Evolutionary conservation across 1,140 invertebrate species (phyloP).

Genomic region (Drosophila kanapiae): DNA sequence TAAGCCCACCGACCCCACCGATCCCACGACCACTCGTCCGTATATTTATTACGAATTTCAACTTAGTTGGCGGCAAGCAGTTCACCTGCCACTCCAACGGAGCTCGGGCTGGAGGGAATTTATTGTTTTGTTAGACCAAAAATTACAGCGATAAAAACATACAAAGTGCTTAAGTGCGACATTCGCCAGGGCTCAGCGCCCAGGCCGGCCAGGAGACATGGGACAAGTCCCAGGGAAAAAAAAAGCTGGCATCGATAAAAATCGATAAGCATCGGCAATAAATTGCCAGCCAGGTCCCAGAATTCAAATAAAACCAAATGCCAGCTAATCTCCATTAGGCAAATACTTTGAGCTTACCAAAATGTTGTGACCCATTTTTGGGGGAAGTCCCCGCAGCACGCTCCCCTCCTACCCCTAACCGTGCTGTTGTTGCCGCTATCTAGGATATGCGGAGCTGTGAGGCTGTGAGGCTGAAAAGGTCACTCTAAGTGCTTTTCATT

Average conservation of each 20-base stretch:
- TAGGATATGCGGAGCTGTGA: neutral
- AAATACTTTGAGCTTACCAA: slow-evolving; percentile 60
- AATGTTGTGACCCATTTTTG: slow-evolving; percentile 56
- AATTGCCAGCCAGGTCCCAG: slow-evolving; percentile 49
- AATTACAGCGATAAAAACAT: slow-evolving; percentile 62
- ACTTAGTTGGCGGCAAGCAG: slow-evolving; percentile 27
- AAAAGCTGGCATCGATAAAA: slow-evolving; percentile 51
- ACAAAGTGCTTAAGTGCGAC: slow-evolving; percentile 61
- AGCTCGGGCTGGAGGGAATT: slow-evolving; percentile 24
- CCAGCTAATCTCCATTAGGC: slow-evolving; percentile 67
- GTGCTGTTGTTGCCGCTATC: slow-evolving; percentile 28
- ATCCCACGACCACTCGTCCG: neutral
- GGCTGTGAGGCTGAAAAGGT: slow-evolving; percentile 33
- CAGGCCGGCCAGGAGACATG: slow-evolving; percentile 2
- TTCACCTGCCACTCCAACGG: slow-evolving; percentile 40
- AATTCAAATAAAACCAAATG: slow-evolving; percentile 68
- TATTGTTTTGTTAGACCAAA: slow-evolving; percentile 66
- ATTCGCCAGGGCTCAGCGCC: slow-evolving; percentile 19
- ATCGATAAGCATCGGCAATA: slow-evolving; percentile 68
- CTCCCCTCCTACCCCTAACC: neutral
- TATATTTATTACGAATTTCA: slow-evolving; percentile 55
- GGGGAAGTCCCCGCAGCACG: neutral
- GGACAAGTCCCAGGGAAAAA: slow-evolving; percentile 9
- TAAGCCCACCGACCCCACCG: neutral
- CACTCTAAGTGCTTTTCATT: slow-evolving; percentile 57